Percentiles rank a stretch among this genome's conserved stretches.
Conservation (phyloP, 1,140 invertebrate species). For the Ruditapes philippinarum region DNA sequence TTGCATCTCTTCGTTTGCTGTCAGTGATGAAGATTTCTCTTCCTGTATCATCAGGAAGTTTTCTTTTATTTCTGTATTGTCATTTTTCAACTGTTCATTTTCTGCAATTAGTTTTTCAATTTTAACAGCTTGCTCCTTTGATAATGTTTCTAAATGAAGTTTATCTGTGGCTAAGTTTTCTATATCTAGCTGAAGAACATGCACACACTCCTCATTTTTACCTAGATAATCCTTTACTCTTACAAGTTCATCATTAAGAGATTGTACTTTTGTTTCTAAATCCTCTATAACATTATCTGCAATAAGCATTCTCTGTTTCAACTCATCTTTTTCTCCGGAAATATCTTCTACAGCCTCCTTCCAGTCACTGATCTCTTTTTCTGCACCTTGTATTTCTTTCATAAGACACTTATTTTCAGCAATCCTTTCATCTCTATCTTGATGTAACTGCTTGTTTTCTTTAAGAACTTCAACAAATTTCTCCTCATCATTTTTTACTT, state of each 20-base stretch:
- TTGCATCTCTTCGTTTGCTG: slow-evolving; percentile 16
- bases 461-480: not conserved
- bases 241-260: not conserved
- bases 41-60: not conserved
- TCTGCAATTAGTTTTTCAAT: not conserved
- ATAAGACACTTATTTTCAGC: not conserved
- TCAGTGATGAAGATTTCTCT: not conserved
- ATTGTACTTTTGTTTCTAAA: slow-evolving; percentile 34
- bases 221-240: not conserved
- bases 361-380: not conserved
- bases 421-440: not conserved
- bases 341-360: slow-evolving; percentile 39
- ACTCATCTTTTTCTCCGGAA: slow-evolving; percentile 48
- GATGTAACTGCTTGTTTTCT: not conserved
- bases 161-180: not conserved
- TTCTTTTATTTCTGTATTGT: slow-evolving; percentile 8
- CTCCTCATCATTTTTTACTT: not conserved
- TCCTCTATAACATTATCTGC: slow-evolving; percentile 51
- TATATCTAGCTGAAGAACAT: not conserved
- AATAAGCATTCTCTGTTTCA: slow-evolving; percentile 30
- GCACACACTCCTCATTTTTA: not conserved
- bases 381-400: not conserved
- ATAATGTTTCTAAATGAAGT: not conserved
- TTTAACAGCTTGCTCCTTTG: not conserved
- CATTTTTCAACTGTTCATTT: not conserved